Conservation (phyloP, 2,888 invertebrate genomes). For the Sabellastarte sp. region DNA sequence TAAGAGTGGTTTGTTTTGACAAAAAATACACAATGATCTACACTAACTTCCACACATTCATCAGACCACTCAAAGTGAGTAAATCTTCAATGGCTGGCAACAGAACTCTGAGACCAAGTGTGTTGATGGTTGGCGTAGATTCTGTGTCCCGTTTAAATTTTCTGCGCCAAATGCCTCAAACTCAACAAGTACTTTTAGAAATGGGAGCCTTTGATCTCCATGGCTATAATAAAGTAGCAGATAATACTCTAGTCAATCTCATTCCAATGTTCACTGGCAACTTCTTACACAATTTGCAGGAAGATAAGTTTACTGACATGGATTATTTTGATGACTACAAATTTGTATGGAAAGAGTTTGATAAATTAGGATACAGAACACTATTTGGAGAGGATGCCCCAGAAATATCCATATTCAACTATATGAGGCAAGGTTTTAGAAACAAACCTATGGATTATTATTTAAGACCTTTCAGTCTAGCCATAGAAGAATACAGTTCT, state of each 20-base stretch:
- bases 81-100: too few relatives aligned
- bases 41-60: slow-evolving; percentile 47
- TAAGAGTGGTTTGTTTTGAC: slow-evolving; percentile 42
- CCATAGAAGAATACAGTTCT: slow-evolving; percentile 55
- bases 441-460: slow-evolving; percentile 81
- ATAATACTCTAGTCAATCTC: slow-evolving; percentile 90
- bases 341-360: slow-evolving; percentile 81
- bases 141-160: slow-evolving; percentile 83
- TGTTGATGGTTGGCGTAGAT: slow-evolving; percentile 81
- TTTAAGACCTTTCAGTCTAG: slow-evolving; percentile 72
- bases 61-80: slow-evolving; percentile 26
- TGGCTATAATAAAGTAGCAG: slow-evolving; percentile 91
- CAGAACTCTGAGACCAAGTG: slow-evolving; percentile 62
- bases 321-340: slow-evolving; percentile 71
- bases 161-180: slow-evolving; percentile 78
- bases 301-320: slow-evolving; percentile 59
- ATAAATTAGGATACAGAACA: slow-evolving; percentile 72
- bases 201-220: slow-evolving; percentile 74
- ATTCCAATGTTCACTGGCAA: slow-evolving; percentile 76
- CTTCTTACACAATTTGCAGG: slow-evolving; percentile 36
- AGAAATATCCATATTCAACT: slow-evolving; percentile 78
- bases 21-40: slow-evolving; percentile 35
- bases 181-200: slow-evolving; percentile 64
- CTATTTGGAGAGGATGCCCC: slow-evolving; percentile 81
- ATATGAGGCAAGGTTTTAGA: slow-evolving; percentile 73